These are phyloP conservation scores for Ivindomyrus marchei DNA, from an alignment of 2,113 vertebrate genomes.

Conservation along the genomic window DNA sequence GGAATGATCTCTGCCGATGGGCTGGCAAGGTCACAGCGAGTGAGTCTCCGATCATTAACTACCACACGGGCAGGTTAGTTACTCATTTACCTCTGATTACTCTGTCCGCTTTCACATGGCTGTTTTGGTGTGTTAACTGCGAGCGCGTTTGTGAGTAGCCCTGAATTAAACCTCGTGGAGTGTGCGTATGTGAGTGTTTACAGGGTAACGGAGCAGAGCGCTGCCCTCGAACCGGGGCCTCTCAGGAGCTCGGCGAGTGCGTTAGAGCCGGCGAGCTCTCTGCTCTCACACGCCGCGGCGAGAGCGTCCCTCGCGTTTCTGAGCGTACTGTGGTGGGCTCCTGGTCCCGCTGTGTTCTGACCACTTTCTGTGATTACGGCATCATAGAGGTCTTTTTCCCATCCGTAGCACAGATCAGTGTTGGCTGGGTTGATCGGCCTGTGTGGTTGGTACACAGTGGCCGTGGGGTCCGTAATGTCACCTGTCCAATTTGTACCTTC, in stretches of 20 bases:
- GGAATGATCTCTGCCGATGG: neutral
- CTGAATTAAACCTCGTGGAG: neutral
- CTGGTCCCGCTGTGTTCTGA: neutral
- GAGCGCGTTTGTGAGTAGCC: neutral
- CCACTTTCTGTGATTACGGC: neutral
- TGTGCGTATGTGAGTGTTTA: conserved; percentile 24
- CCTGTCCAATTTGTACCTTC: neutral
- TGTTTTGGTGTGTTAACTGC: neutral
- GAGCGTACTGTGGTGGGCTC: neutral
- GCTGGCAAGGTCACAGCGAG: conserved; percentile 20
- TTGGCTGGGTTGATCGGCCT: neutral
- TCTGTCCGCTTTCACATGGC: neutral
- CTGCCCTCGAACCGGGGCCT: neutral
- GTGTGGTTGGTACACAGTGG: neutral
- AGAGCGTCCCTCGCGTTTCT: neutral
- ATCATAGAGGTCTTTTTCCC: neutral
- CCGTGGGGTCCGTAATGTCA: neutral
- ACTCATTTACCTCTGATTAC: conserved; percentile 40
- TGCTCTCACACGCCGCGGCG: neutral
- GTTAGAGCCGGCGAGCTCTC: neutral
- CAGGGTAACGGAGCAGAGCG: neutral
- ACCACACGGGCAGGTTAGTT: conserved; percentile 39
- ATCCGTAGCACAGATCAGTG: neutral
- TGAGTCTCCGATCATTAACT: conserved; percentile 44
- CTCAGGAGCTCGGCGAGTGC: neutral